These are phyloP conservation scores for Amblyjoppa proteus DNA, from an alignment of 2,888 invertebrate genomes.

Conservation along the genomic window DNA sequence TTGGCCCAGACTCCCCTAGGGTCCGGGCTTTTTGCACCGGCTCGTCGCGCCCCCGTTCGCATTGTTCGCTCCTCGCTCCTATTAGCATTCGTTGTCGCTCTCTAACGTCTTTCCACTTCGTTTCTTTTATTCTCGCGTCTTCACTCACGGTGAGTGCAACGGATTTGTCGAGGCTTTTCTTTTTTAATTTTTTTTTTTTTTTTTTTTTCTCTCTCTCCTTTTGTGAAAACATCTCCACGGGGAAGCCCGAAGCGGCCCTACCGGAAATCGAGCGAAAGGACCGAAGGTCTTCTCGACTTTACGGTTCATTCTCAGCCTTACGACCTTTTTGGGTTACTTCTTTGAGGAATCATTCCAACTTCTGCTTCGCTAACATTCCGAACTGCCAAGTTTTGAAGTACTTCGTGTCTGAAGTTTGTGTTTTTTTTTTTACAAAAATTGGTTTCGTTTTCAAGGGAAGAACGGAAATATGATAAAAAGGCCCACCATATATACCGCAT, in stretches of 20 bases:
- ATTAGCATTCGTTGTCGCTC: constrained; percentile 28
- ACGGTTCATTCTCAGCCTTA: background rate
- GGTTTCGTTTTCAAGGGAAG: too few relatives aligned
- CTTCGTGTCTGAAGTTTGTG: too few relatives aligned
- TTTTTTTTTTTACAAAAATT: too few relatives aligned
- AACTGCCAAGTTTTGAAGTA: constrained; percentile 9
- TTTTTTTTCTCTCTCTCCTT: background rate
- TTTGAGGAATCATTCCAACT: background rate
- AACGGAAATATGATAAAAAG: too few relatives aligned
- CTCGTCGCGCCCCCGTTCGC: background rate
- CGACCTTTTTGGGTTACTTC: background rate
- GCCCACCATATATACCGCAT: too few relatives aligned
- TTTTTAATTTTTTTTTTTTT: background rate
- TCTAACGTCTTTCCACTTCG: constrained; percentile 2
- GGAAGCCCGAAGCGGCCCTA: background rate
- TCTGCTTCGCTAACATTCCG: background rate
- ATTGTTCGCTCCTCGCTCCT: constrained; percentile 27
- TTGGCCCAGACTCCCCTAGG: background rate
- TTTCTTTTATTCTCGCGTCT: background rate
- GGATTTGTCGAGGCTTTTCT: background rate
- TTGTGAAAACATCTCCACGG: background rate
- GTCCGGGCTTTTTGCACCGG: constrained; percentile 19
- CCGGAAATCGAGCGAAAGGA: background rate
- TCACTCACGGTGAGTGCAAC: constrained; percentile 3
- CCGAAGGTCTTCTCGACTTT: background rate